Conservation (phyloP, 2,797 vertebrate genomes). For the Hippopotamyrus pictus region DNA sequence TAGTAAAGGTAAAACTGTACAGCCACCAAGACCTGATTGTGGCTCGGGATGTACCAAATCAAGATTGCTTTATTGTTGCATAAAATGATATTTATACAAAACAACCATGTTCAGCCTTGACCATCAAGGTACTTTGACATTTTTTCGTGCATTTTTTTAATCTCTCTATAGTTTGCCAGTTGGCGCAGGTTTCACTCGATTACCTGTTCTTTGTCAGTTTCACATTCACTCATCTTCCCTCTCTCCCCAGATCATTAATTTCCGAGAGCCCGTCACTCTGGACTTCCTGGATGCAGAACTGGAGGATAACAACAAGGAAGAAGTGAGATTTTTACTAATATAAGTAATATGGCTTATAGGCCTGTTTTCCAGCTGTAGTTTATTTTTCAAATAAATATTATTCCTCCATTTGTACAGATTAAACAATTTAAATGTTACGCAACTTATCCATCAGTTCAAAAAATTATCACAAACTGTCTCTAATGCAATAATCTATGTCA, state of each 20-base stretch:
- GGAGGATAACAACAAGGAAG: constrained; percentile 88
- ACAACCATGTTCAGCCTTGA: not conserved
- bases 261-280: constrained; percentile 88
- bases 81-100: not conserved
- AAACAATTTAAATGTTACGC: not conserved
- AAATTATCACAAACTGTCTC: not conserved
- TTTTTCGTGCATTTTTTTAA: not conserved
- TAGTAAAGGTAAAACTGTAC: not conserved
- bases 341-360: not conserved
- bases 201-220: not conserved
- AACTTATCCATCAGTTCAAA: not conserved
- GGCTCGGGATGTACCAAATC: not conserved
- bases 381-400: not conserved
- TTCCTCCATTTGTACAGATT: not conserved
- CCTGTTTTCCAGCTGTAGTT: not conserved
- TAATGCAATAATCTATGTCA: not conserved
- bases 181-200: not conserved
- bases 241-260: constrained; percentile 75
- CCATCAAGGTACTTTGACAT: not conserved
- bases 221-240: not conserved
- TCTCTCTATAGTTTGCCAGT: not conserved
- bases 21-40: not conserved
- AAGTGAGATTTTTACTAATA: constrained; percentile 58
- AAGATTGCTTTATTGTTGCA: not conserved
- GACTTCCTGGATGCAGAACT: constrained; percentile 96